phyloP scores from a whole-genome alignment of 2,888 invertebrate species.

The Agrochola macilenta region DNA sequence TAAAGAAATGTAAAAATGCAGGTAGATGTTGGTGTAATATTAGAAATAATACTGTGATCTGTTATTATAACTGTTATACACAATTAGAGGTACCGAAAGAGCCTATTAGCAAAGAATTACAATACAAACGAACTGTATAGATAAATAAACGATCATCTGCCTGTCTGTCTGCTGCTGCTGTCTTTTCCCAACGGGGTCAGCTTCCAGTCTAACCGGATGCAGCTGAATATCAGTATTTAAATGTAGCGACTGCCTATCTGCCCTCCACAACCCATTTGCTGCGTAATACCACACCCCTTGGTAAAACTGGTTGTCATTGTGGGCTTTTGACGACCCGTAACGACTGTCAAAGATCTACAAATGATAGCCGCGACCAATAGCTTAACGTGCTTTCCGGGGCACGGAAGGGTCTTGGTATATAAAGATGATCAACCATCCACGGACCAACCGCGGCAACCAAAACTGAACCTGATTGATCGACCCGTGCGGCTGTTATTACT shows the following conservation, averaged over 20 bases:
- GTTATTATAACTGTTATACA: too few species aligned
- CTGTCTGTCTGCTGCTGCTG: too few species aligned
- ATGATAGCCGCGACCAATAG: neutral
- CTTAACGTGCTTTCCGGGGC: neutral
- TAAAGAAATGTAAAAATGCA: neutral
- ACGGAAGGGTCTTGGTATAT: neutral
- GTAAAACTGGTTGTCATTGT: neutral
- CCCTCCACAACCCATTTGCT: neutral
- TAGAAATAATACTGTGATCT: neutral
- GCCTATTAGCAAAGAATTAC: neutral
- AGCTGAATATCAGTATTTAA: neutral
- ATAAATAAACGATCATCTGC: too few species aligned
- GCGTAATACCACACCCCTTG: neutral
- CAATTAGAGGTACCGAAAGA: neutral
- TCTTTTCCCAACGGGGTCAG: neutral
- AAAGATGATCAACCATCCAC: neutral
- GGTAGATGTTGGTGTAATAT: neutral
- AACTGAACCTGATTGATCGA: neutral
- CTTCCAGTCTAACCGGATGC: neutral
- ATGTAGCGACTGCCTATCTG: neutral
- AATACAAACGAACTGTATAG: neutral
- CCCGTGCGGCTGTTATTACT: neutral
- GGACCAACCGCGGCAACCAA: too few species aligned
- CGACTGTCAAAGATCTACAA: too few species aligned
- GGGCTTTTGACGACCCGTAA: neutral